Evolutionary conservation across 2,888 invertebrate species (phyloP).

Genomic region (Coenonympha glycerion): DNA sequence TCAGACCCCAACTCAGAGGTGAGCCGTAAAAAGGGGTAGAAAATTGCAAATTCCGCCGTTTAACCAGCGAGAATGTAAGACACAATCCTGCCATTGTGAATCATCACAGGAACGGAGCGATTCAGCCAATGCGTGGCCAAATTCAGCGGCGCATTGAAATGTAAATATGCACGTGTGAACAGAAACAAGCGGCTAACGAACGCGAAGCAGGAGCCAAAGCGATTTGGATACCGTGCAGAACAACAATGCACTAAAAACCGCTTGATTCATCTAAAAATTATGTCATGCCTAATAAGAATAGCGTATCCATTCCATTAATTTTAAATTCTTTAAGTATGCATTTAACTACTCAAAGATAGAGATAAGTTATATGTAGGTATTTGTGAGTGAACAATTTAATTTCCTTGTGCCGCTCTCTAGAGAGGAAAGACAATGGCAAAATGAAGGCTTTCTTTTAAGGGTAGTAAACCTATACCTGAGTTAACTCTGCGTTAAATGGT

Average conservation of each 20-base stretch:
- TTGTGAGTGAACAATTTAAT: too few relatives aligned
- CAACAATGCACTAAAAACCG: slow-evolving; percentile 25
- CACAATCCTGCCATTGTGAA: slow-evolving; percentile 25
- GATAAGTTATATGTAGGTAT: too few relatives aligned
- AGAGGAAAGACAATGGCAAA: too few relatives aligned
- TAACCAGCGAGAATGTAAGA: not conserved
- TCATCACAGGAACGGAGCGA: slow-evolving; percentile 33
- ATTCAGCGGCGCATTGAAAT: slow-evolving; percentile 46
- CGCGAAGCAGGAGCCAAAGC: slow-evolving; percentile 48
- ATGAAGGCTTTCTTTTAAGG: too few relatives aligned
- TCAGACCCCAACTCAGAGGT: too few relatives aligned
- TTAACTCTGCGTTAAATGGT: too few relatives aligned
- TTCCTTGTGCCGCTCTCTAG: too few relatives aligned
- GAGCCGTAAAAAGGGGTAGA: too few relatives aligned
- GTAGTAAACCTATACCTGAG: too few relatives aligned
- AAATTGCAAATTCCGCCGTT: not conserved
- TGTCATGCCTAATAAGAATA: not conserved
- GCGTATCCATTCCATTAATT: too few relatives aligned
- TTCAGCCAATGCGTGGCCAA: slow-evolving; percentile 41
- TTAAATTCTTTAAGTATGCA: too few relatives aligned
- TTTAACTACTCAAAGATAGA: too few relatives aligned
- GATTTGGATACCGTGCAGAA: slow-evolving; percentile 41
- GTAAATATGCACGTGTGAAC: slow-evolving; percentile 53
- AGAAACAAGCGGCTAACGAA: slow-evolving; percentile 68
- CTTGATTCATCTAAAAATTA: not conserved